Percentiles rank a stretch among this genome's conserved stretches.
These are phyloP conservation scores for Aphis gossypii DNA, from an alignment of 1,140 invertebrate species.

Conservation along the genomic window DNA sequence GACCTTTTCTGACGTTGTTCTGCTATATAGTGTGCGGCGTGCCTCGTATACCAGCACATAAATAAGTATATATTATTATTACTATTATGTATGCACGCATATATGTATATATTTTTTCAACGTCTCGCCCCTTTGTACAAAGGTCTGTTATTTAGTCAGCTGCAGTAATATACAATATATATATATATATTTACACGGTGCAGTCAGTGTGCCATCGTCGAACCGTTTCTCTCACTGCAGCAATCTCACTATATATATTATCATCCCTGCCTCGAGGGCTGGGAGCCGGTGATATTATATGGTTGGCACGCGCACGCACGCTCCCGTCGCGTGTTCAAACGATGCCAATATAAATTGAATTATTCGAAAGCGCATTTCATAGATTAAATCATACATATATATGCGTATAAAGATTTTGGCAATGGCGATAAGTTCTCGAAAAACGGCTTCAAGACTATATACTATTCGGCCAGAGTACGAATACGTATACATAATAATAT, in stretches of 20 bases:
- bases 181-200: neutral
- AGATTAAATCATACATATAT: neutral
- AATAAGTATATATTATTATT: constrained; percentile 6
- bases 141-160: neutral
- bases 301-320: neutral
- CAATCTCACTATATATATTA: neutral
- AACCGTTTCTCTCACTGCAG: neutral
- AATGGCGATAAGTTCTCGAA: constrained; percentile 2
- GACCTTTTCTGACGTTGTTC: neutral
- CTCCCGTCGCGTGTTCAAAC: neutral
- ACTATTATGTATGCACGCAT: neutral
- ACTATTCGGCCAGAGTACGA: neutral
- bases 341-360: constrained; percentile 13
- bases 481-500: neutral
- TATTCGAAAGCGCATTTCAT: neutral
- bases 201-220: neutral
- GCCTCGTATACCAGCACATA: neutral
- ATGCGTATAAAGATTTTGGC: neutral
- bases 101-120: neutral
- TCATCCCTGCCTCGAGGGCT: neutral
- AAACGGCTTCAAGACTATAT: neutral
- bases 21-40: neutral
- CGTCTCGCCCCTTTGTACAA: neutral
- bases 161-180: neutral
- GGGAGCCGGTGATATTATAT: neutral